Percentiles rank a stretch among this genome's conserved stretches.
These are phyloP conservation scores for Torymus texanus DNA, from an alignment of 2,888 invertebrate genomes.

Conservation along the genomic window DNA sequence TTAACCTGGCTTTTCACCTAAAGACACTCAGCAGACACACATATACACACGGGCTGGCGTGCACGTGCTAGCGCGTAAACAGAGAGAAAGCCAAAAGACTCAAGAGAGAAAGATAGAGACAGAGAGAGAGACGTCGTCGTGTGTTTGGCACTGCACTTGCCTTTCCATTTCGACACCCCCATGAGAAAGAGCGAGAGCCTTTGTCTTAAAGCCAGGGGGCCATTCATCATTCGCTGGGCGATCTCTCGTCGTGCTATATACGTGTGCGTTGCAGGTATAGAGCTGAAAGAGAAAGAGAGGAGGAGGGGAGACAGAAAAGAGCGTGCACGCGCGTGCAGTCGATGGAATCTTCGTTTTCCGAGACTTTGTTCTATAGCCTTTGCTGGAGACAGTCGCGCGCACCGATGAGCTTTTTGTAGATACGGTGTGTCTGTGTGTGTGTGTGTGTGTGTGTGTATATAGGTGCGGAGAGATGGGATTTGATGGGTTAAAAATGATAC, in stretches of 20 bases:
- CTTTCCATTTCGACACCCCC: conserved; percentile 24
- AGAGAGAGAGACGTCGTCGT: not conserved
- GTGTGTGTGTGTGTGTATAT: too few species aligned
- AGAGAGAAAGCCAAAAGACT: not conserved
- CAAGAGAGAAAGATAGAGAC: not conserved
- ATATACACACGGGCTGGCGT: not conserved
- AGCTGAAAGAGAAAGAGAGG: not conserved
- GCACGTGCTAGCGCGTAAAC: not conserved
- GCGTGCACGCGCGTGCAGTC: not conserved
- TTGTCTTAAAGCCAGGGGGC: conserved; percentile 41
- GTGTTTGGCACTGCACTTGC: conserved; percentile 21
- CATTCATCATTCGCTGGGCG: conserved; percentile 45
- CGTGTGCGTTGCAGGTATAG: too few species aligned
- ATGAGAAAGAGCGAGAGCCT: conserved; percentile 16
- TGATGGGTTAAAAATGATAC: too few species aligned
- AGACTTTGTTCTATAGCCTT: too few species aligned
- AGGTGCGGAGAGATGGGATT: too few species aligned
- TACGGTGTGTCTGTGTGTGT: too few species aligned
- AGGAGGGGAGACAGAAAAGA: too few species aligned
- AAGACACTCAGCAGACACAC: not conserved
- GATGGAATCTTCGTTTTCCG: too few species aligned
- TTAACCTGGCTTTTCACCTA: conserved; percentile 26
- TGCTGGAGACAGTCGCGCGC: too few species aligned
- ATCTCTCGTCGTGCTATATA: conserved; percentile 12
- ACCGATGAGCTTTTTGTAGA: too few species aligned